phyloP scores from a whole-genome alignment of 2,113 vertebrate genomes.

The Antigone vipio region DNA sequence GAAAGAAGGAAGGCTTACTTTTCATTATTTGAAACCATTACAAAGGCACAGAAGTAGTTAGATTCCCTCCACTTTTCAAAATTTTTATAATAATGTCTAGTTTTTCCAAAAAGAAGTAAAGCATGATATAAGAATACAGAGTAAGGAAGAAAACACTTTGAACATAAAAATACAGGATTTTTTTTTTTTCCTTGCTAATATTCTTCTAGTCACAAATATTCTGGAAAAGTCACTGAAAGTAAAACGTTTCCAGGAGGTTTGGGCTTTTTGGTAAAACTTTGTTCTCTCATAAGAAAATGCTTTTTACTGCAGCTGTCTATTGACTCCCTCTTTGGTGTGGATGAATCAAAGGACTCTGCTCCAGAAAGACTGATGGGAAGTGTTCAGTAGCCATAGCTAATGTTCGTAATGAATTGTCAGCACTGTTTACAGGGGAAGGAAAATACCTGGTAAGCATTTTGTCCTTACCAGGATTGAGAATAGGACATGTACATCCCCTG shows the following conservation, averaged over 20 bases:
- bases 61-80: background rate
- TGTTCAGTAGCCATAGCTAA: background rate
- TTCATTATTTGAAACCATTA: background rate
- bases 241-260: background rate
- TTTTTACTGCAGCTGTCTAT: background rate
- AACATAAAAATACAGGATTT: background rate
- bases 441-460: background rate
- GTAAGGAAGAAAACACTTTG: background rate
- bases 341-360: background rate
- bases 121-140: background rate
- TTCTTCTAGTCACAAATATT: background rate
- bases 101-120: background rate
- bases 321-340: background rate
- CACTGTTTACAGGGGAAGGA: background rate
- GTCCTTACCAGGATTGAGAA: constrained; percentile 86
- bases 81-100: background rate
- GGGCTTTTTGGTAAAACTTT: background rate
- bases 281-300: background rate
- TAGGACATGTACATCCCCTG: constrained; percentile 87
- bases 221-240: background rate
- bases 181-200: background rate
- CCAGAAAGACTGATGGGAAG: background rate
- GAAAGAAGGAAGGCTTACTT: background rate
- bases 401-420: background rate
- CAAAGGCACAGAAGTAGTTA: background rate